Evolutionary conservation across 2,113 vertebrate genomes (phyloP).

Genomic region (Astur gentilis): DNA sequence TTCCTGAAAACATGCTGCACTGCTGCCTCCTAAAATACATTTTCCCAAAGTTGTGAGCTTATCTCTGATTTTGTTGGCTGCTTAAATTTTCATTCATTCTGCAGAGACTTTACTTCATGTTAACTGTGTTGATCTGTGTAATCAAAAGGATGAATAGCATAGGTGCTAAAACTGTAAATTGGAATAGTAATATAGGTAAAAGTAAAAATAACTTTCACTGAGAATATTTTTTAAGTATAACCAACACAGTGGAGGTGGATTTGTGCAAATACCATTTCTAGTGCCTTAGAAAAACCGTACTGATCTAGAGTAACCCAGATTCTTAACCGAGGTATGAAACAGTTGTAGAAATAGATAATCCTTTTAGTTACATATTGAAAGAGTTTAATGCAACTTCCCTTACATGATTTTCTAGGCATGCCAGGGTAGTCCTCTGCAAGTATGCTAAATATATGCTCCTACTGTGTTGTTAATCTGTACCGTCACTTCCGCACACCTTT

Average conservation of each 20-base stretch:
- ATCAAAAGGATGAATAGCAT: not conserved
- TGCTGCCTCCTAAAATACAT: not conserved
- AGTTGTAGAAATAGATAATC: not conserved
- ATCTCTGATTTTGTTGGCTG: not conserved
- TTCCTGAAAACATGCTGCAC: not conserved
- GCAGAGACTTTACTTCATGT: not conserved
- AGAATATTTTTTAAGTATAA: too few species aligned
- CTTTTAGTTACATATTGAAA: not conserved
- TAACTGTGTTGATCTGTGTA: not conserved
- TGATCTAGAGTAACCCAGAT: not conserved
- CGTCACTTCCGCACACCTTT: not conserved
- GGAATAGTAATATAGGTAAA: not conserved
- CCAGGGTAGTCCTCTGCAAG: not conserved
- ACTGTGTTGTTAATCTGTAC: not conserved
- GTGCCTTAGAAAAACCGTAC: not conserved
- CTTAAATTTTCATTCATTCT: not conserved
- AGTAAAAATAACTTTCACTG: not conserved
- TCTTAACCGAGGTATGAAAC: not conserved
- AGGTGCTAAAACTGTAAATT: not conserved
- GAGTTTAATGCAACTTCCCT: not conserved
- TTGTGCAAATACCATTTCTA: not conserved
- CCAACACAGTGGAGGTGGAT: not conserved
- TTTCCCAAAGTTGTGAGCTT: not conserved
- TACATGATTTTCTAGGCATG: accelerated
- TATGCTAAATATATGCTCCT: not conserved